Conservation (phyloP, 2,113 vertebrate species). For the Gyps fulvus region DNA sequence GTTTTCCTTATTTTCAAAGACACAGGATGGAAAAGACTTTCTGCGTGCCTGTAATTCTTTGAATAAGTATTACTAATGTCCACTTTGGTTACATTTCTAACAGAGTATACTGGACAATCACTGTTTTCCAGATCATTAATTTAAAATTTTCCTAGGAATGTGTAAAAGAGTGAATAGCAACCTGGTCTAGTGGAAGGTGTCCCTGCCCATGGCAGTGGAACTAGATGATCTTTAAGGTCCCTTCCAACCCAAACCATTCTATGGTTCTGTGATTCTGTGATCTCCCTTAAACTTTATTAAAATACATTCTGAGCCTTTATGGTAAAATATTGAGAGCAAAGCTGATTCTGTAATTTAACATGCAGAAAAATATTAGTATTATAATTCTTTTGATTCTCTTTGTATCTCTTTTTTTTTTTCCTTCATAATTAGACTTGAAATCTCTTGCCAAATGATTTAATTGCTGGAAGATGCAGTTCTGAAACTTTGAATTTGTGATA, state of each 20-base stretch:
- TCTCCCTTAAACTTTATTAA: not conserved
- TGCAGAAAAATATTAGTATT: not conserved
- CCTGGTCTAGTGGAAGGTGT: no score
- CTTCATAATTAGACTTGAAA: not conserved
- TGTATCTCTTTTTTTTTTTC: not conserved
- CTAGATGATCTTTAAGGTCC: no score
- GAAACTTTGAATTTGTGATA: not conserved
- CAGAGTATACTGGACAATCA: not conserved
- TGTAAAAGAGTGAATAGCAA: not conserved
- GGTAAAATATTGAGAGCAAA: not conserved
- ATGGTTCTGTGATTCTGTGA: no score
- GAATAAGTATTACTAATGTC: not conserved
- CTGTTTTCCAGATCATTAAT: not conserved
- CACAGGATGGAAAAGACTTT: not conserved
- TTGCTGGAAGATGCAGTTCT: not conserved
- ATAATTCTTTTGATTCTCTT: not conserved
- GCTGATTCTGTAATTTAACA: not conserved
- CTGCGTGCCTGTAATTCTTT: not conserved
- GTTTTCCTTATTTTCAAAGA: not conserved
- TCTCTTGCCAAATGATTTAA: not conserved
- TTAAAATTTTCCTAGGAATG: not conserved
- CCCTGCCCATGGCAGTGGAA: no score
- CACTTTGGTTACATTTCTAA: not conserved
- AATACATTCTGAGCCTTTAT: rapidly evolving
- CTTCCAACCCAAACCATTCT: no score